Evolutionary conservation across 2,113 vertebrate species (phyloP).

Genomic region (Sorex araneus): DNA sequence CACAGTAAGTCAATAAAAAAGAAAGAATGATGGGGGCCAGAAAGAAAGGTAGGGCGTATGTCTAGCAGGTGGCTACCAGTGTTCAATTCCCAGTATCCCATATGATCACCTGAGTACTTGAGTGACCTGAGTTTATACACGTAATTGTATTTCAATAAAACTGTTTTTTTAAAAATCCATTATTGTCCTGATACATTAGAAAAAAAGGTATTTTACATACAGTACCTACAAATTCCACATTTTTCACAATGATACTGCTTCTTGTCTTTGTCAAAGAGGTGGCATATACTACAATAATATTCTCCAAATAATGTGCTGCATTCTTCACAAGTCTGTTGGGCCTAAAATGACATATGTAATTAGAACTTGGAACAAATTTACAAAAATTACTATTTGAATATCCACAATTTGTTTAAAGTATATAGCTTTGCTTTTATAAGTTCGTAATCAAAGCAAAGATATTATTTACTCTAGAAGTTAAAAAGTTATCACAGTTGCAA

Average conservation of each 20-base stretch:
- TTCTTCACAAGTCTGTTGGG: conserved; percentile 92
- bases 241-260: conserved; percentile 96
- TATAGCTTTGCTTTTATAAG: conserved; percentile 41
- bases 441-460: conserved; percentile 60
- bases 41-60: no score
- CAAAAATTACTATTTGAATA: conserved; percentile 60
- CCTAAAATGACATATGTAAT: conserved; percentile 85
- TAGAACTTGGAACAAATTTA: conserved; percentile 57
- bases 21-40: no score
- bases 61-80: no score
- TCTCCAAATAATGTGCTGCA: conserved; percentile 94
- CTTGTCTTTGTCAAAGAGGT: conserved; percentile 97
- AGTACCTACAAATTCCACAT: conserved; percentile 97
- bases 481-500: conserved; percentile 21
- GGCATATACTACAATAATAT: conserved; percentile 96
- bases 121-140: no score
- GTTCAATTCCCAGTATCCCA: no score
- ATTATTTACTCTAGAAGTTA: conserved; percentile 4
- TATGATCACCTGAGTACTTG: no score
- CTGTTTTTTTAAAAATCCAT: conserved; percentile 16
- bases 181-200: conserved; percentile 10
- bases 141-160: no score
- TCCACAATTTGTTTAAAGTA: conserved; percentile 46
- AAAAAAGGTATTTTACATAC: conserved; percentile 68
- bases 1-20: no score